Evolutionary conservation across 2,888 invertebrate species (phyloP), one percentile per base, ranked within the genome.

Genomic region (Rhagium mordax): DNA sequence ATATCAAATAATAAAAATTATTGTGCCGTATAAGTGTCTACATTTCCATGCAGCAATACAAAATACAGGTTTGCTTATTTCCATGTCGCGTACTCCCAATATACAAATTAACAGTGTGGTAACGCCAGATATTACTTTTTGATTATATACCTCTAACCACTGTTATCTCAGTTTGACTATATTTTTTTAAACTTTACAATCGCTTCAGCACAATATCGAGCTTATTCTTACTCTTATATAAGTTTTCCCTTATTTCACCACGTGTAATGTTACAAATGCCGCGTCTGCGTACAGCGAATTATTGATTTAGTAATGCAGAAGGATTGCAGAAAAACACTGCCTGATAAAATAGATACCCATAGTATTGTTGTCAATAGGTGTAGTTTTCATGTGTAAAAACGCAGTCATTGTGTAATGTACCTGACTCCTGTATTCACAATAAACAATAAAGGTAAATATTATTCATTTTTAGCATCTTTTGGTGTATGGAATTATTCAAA

Each of bases 291-390:
- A 67, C 27, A 70, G 55, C 13, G 64, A 71, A 67, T 67, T 78
- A 78, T 78, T 78, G 78, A 78, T 78, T 75, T 70, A 66, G 69
- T 76, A 74, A 76, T 78, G 78, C 78, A 78, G 78, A 71, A 75
- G 71, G 71, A 77, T 74, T 78, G 78, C 78, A 78, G 78, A 70
- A 76, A 74, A 75, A 73, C 74, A 72, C 66, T 60, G 60, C 47
- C 51, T 41, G 61, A 66, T 61, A 64, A 69, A 74, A 55, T 61
- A 49, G 21, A 60, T 60, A n/a, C n/a, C n/a, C n/a, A 27, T 59
- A 71, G 60, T 48, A 57, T 59, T 29, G 62, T 51, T 27, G 57
- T 74, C 74, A 61, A 71, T 74, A 74, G 49, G 72, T 73, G 72
- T 73, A 60, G 65, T 57, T 73, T 51, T 55, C 33, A 61, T 65